Conservation (phyloP, 2,113 vertebrate genomes). For the Struthio camelus region DNA sequence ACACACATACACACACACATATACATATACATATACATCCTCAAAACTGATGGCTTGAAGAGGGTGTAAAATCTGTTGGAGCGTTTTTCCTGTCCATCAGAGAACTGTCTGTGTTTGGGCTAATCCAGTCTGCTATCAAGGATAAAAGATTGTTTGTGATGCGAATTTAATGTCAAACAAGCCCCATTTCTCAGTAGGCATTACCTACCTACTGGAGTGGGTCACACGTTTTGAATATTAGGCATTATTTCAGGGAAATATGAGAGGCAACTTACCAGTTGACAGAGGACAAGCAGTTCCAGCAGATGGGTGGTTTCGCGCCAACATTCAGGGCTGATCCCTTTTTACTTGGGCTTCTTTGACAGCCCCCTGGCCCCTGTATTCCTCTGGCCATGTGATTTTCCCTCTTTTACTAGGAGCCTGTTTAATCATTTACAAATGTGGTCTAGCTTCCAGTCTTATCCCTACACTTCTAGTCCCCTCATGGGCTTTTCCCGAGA, state of each 20-base stretch:
- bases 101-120: not conserved
- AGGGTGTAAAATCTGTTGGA: not conserved
- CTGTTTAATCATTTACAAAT: not conserved
- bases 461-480: no score
- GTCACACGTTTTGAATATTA: not conserved
- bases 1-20: no score
- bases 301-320: no score
- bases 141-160: not conserved
- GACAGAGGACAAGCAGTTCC: no score
- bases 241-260: not conserved
- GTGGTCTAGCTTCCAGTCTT: not conserved
- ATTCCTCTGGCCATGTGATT: no score
- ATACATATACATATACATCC: no score
- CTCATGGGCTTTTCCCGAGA: no score
- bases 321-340: no score
- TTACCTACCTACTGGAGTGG: no score
- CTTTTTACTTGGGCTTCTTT: no score
- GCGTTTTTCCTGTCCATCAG: not conserved
- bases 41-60: not conserved
- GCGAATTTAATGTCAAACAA: not conserved
- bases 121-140: not conserved
- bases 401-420: not conserved
- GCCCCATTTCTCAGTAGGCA: no score
- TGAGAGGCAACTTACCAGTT: fast-evolving
- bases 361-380: no score